Evolutionary conservation across 2,888 invertebrate species (phyloP).

Genomic region (Metalampra italica): DNA sequence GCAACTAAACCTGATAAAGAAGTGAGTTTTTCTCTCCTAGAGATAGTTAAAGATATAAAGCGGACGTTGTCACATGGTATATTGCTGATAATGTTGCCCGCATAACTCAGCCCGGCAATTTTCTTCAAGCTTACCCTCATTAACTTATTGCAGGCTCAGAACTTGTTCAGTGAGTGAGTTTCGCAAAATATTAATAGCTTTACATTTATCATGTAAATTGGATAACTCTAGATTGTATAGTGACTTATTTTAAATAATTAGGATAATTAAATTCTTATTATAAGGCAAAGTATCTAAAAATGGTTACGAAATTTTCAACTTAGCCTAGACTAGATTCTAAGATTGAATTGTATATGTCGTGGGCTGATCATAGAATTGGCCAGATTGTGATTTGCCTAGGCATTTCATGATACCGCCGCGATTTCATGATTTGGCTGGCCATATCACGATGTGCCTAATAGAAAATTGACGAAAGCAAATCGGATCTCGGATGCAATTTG

Average conservation of each 20-base stretch:
- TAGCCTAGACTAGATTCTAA: too few species aligned
- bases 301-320: too few species aligned
- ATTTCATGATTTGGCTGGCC: too few species aligned
- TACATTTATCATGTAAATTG: conserved; percentile 33
- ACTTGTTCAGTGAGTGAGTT: conserved; percentile 25
- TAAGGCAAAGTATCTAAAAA: too few species aligned
- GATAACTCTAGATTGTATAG: conserved; percentile 15
- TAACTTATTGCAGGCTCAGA: conserved; percentile 25
- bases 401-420: too few species aligned
- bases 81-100: conserved; percentile 26
- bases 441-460: too few species aligned
- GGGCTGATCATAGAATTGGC: too few species aligned
- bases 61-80: conserved; percentile 4
- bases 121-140: conserved; percentile 28
- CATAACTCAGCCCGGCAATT: conserved; percentile 22
- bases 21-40: not conserved
- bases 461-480: too few species aligned
- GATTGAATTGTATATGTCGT: too few species aligned
- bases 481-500: too few species aligned
- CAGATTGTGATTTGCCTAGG: too few species aligned
- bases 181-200: conserved; percentile 28
- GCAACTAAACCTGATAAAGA: not conserved
- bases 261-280: too few species aligned
- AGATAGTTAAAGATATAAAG: conserved; percentile 2
- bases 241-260: not conserved